A percentile compares a stretch with the other conserved stretches of the same genome.
phyloP scores from a whole-genome alignment of 2,888 invertebrate genomes.

The Hyposoter didymator region DNA sequence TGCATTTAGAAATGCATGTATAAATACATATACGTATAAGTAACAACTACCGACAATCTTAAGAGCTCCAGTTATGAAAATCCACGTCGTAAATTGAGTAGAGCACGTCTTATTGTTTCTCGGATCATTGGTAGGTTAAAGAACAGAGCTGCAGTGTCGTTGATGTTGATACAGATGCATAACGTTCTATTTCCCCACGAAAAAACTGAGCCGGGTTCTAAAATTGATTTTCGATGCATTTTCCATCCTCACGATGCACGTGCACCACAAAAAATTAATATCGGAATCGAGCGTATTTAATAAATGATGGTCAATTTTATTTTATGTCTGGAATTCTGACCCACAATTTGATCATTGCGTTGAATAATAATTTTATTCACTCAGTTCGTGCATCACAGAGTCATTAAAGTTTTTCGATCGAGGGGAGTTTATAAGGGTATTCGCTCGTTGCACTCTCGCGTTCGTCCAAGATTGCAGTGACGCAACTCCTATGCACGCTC shows the following conservation, averaged over 20 bases:
- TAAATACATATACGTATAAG: neutral
- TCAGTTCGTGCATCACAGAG: slow-evolving; percentile 20
- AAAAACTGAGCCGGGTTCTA: neutral
- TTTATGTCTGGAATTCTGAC: neutral
- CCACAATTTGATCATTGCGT: slow-evolving; percentile 45
- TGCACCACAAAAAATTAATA: neutral
- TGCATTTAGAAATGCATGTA: neutral
- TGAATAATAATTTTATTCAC: slow-evolving; percentile 35
- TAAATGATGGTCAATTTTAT: neutral
- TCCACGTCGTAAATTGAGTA: neutral
- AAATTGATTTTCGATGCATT: neutral
- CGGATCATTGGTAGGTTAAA: neutral
- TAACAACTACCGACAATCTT: neutral
- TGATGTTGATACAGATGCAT: slow-evolving; percentile 11
- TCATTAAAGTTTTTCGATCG: slow-evolving; percentile 40
- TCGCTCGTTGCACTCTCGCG: slow-evolving; percentile 44
- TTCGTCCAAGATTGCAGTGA: slow-evolving; percentile 61
- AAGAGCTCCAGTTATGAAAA: slow-evolving; percentile 15
- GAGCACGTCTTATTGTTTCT: slow-evolving; percentile 14
- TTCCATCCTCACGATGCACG: neutral
- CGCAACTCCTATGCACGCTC: slow-evolving; percentile 57
- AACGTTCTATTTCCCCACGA: slow-evolving; percentile 50
- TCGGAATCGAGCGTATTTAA: neutral
- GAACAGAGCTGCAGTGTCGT: neutral
- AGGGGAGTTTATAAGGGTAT: slow-evolving; percentile 13